Conservation (phyloP, 2,113 vertebrate species). For the Phaetusa simplex region DNA sequence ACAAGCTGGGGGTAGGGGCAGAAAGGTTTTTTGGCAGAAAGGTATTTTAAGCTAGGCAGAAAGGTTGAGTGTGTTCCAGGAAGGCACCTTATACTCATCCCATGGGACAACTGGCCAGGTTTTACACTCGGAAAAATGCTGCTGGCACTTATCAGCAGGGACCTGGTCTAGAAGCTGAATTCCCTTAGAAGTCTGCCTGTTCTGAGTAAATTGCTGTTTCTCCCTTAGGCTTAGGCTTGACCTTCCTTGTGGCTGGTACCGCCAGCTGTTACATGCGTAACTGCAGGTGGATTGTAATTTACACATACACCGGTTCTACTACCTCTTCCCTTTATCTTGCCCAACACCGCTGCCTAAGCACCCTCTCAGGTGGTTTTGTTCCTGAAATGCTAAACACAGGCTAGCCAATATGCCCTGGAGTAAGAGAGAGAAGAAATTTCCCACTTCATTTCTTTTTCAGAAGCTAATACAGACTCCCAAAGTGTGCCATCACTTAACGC, state of each 20-base stretch:
- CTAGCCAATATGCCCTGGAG: neutral
- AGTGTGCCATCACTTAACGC: neutral
- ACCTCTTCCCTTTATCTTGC: neutral
- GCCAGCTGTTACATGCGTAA: neutral
- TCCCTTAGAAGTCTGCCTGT: neutral
- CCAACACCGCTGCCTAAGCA: neutral
- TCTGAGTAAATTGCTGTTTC: neutral
- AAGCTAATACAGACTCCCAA: neutral
- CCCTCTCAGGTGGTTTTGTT: neutral
- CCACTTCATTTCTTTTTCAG: neutral
- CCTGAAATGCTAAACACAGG: neutral
- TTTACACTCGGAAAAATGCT: neutral
- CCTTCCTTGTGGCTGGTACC: neutral
- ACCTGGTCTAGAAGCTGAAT: neutral
- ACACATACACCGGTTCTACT: fast-evolving
- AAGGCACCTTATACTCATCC: neutral
- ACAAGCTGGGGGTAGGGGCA: neutral
- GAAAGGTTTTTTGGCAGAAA: no score
- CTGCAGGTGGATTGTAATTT: neutral
- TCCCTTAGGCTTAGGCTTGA: neutral
- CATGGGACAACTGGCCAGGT: neutral
- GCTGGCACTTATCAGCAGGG: neutral
- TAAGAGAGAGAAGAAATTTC: neutral
- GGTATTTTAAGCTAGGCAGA: neutral
- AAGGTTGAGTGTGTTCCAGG: neutral